These are phyloP conservation scores for Adelges cooleyi DNA, from an alignment of 1,140 invertebrate species.

Conservation along the genomic window DNA sequence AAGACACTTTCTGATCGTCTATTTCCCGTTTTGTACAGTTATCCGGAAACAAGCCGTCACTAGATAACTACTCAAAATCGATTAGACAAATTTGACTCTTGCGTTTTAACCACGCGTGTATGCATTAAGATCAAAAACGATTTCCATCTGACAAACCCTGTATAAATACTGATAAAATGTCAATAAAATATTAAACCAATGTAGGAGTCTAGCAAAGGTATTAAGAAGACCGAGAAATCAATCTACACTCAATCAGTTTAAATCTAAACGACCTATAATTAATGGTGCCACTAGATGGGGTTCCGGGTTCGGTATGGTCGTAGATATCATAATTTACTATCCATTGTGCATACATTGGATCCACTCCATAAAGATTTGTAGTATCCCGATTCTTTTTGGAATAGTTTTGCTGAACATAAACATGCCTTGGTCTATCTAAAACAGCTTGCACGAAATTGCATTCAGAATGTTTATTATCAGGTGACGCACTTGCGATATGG, in stretches of 20 bases:
- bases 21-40: constrained; percentile 80
- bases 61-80: constrained; percentile 58
- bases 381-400: no score
- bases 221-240: background rate
- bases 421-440: no score
- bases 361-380: no score
- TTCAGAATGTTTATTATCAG: no score
- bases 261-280: background rate
- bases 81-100: constrained; percentile 63
- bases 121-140: constrained; percentile 72
- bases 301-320: background rate
- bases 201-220: background rate
- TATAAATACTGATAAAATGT: no score
- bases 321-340: background rate
- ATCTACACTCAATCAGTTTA: background rate
- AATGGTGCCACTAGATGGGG: background rate
- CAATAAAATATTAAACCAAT: background rate
- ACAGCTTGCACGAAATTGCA: no score
- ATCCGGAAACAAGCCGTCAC: constrained; percentile 70
- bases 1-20: constrained; percentile 57
- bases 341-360: background rate
- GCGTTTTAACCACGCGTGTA: constrained; percentile 67
- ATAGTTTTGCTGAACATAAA: no score
- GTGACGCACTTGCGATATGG: no score
- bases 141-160: no score